Percentiles rank a stretch among this genome's conserved stretches.
Evolutionary conservation across 2,113 vertebrate genomes (phyloP).

Genomic region (Grus americana): DNA sequence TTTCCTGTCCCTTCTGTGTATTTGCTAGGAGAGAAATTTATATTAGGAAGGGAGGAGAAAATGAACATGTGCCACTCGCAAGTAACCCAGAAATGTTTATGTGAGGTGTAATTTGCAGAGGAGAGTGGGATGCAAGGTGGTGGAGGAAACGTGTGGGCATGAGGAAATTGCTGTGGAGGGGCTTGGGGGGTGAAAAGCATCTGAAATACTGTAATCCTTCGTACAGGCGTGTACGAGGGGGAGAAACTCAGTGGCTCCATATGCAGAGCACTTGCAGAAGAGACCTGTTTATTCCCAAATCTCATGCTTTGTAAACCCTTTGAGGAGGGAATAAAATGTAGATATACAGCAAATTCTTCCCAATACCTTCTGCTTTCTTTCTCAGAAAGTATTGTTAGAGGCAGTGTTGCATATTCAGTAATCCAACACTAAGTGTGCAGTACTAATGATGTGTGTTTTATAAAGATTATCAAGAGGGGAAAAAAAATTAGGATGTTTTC

Average conservation of each 20-base stretch:
- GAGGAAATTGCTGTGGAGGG: slow-evolving; percentile 6
- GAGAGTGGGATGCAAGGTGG: not conserved
- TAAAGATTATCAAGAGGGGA: not conserved
- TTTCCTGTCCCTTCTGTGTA: slow-evolving; percentile 31
- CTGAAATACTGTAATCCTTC: slow-evolving; percentile 14
- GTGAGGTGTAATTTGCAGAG: slow-evolving; percentile 30
- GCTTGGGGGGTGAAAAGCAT: not conserved
- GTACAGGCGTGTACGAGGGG: not conserved
- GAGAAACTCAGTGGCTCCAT: slow-evolving; percentile 16
- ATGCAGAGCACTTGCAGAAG: slow-evolving; percentile 13
- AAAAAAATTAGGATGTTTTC: not conserved
- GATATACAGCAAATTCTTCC: not conserved
- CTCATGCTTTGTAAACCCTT: not conserved
- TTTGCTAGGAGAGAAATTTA: not conserved
- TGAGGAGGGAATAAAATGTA: not conserved
- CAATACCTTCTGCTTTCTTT: not conserved
- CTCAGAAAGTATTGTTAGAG: not conserved
- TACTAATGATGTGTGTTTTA: not conserved
- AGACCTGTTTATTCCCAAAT: slow-evolving; percentile 46
- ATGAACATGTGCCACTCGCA: slow-evolving; percentile 45
- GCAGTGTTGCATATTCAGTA: not conserved
- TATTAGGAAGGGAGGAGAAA: slow-evolving; percentile 4
- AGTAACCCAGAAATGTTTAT: slow-evolving; percentile 20
- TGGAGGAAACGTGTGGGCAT: not conserved
- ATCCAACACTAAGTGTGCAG: not conserved